These are phyloP conservation scores for Conomelus anceps DNA, from an alignment of 2,888 invertebrate species.

Conservation along the genomic window DNA sequence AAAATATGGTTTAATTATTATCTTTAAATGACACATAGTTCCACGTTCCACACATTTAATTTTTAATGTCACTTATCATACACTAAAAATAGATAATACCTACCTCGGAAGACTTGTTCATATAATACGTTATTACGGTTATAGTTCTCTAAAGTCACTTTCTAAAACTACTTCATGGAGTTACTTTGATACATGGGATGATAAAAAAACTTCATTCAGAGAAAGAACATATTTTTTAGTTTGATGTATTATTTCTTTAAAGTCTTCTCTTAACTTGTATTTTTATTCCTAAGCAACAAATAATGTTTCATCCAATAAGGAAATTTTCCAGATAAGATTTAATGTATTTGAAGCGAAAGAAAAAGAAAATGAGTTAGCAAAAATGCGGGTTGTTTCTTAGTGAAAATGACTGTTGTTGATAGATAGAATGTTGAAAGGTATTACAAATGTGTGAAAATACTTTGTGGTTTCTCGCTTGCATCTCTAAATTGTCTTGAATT, in stretches of 20 bases:
- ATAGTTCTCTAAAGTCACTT: too few species aligned
- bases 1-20: neutral
- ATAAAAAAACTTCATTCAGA: too few species aligned
- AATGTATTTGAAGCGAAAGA: neutral
- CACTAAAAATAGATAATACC: too few species aligned
- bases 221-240: too few species aligned
- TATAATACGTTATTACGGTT: too few species aligned
- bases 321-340: neutral
- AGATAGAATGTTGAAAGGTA: neutral
- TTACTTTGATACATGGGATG: too few species aligned
- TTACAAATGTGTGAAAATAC: neutral
- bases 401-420: neutral
- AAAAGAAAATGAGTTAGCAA: neutral
- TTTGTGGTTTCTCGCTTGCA: neutral
- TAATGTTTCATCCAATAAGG: neutral
- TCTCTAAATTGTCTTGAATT: neutral
- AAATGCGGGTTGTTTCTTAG: neutral
- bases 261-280: neutral
- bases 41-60: too few species aligned
- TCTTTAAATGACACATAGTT: neutral
- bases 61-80: too few species aligned
- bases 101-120: too few species aligned
- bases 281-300: neutral
- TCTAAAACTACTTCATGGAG: too few species aligned
- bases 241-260: too few species aligned